phyloP scores from a whole-genome alignment of 2,888 invertebrate genomes.

The Odontothrips loti region DNA sequence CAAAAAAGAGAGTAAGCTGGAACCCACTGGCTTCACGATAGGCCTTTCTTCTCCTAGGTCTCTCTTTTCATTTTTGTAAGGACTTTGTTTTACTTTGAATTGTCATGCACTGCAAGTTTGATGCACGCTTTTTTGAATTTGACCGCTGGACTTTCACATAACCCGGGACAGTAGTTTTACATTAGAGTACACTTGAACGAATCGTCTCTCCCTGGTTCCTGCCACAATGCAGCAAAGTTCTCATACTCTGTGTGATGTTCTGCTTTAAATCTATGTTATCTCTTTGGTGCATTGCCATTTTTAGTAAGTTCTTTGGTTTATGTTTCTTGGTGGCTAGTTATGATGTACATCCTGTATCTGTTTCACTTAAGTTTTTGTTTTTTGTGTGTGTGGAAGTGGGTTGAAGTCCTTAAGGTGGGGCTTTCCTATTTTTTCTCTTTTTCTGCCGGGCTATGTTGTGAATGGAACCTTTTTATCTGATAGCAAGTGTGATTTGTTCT shows the following conservation, averaged over 20 bases:
- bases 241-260: neutral
- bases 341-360: too few species aligned
- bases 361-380: too few species aligned
- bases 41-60: constrained; percentile 16
- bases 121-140: neutral
- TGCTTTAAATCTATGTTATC: neutral
- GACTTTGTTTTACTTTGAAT: neutral
- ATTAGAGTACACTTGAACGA: neutral
- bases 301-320: neutral
- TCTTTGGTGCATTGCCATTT: neutral
- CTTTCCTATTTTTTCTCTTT: too few species aligned
- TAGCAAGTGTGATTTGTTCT: too few species aligned
- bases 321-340: too few species aligned
- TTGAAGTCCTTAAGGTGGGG: too few species aligned
- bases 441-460: too few species aligned
- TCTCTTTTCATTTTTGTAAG: neutral
- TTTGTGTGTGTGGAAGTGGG: too few species aligned
- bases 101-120: neutral
- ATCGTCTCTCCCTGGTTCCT: neutral
- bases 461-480: too few species aligned
- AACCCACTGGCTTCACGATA: constrained; percentile 1
- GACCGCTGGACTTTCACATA: neutral
- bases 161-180: neutral
- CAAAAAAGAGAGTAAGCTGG: constrained; percentile 22
- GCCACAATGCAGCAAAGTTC: neutral